Conservation (phyloP, 2,113 vertebrate genomes). For the Catagonus wagneri region DNA sequence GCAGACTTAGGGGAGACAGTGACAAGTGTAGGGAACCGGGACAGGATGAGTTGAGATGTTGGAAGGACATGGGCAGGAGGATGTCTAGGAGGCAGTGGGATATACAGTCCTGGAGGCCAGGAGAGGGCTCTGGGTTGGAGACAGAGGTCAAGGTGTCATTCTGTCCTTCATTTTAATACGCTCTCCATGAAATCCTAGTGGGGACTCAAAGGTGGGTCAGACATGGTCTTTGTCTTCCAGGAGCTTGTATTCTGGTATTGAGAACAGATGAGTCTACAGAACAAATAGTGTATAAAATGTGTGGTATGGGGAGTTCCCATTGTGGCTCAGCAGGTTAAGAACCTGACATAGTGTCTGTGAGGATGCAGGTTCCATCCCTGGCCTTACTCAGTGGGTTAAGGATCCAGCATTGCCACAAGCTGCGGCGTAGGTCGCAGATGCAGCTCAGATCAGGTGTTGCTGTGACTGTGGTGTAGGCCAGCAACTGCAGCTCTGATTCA, state of each 20-base stretch:
- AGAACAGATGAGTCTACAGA: neutral
- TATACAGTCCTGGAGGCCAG: neutral
- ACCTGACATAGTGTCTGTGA: too few species aligned
- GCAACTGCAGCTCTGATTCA: too few species aligned
- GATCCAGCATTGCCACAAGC: too few species aligned
- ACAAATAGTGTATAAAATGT: neutral
- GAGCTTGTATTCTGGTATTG: neutral
- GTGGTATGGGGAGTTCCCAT: too few species aligned
- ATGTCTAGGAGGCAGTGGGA: neutral
- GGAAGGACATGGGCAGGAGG: neutral
- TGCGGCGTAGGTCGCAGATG: too few species aligned
- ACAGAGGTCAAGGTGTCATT: neutral
- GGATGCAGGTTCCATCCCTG: too few species aligned
- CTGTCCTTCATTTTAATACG: neutral
- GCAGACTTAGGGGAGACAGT: neutral
- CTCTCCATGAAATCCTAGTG: neutral
- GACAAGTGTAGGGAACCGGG: neutral
- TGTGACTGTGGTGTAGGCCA: too few species aligned
- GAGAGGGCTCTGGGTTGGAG: neutral
- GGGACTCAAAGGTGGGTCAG: neutral
- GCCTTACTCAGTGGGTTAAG: too few species aligned
- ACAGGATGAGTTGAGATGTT: neutral
- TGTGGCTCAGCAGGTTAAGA: too few species aligned
- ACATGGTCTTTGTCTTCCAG: neutral
- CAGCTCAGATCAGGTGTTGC: too few species aligned